phyloP scores from a whole-genome alignment of 1,140 invertebrate genomes.

The Reticulitermes speratus region DNA sequence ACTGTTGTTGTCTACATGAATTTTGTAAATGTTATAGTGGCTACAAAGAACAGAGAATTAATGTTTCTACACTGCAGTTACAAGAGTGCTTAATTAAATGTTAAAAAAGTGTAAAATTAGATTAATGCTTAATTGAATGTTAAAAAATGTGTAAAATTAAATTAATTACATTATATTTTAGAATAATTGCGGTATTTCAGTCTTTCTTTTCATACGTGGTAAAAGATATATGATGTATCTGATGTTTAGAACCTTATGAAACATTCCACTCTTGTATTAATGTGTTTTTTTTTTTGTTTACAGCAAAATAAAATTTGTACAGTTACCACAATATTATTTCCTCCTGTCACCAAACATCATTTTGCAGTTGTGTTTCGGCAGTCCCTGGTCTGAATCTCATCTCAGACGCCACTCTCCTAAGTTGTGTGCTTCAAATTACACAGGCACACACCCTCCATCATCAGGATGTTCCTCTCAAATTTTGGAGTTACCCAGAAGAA shows the following conservation, averaged over 20 bases:
- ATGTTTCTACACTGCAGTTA: neutral
- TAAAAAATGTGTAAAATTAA: neutral
- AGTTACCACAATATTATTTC: neutral
- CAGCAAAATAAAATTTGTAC: neutral
- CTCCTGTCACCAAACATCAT: no score
- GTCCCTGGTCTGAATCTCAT: no score
- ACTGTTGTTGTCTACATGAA: neutral
- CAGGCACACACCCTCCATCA: no score
- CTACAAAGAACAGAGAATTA: neutral
- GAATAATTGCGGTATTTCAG: neutral
- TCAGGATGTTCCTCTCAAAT: no score
- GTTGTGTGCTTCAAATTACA: no score
- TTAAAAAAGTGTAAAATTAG: neutral
- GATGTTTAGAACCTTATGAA: neutral
- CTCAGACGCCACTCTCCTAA: no score
- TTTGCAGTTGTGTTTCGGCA: no score
- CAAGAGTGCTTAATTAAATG: neutral
- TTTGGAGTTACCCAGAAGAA: no score
- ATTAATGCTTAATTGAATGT: neutral
- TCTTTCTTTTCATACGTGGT: neutral
- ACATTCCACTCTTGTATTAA: slow-evolving; percentile 4
- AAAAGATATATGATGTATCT: neutral
- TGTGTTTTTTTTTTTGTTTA: neutral
- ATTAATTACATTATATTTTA: neutral
- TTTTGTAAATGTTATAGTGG: slow-evolving; percentile 1